phyloP scores from a whole-genome alignment of 2,113 vertebrate species.

The Chaetorhynchus papuensis region DNA sequence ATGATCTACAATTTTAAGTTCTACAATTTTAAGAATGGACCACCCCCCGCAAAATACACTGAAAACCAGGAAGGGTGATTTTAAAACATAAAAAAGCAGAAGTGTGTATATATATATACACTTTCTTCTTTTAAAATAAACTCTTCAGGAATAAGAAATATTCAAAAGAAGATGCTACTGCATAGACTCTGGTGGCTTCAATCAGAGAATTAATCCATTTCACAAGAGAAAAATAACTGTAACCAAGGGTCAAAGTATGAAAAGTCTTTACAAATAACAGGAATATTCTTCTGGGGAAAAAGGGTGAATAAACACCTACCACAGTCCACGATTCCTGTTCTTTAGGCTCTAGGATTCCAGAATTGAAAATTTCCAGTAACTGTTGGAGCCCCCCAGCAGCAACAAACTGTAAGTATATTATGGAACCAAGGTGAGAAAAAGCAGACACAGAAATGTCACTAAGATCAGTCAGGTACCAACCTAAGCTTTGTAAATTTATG shows the following conservation, averaged over 20 bases:
- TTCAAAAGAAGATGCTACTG: neutral
- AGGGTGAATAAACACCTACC: constrained; percentile 72
- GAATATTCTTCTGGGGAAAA: neutral
- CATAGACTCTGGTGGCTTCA: neutral
- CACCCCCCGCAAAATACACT: rapidly evolving
- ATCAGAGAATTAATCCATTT: neutral
- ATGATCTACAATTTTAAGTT: neutral
- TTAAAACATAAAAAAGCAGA: neutral
- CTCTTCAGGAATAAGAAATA: neutral
- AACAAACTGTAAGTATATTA: constrained; percentile 83
- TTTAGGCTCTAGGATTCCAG: constrained; percentile 94
- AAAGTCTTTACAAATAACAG: neutral
- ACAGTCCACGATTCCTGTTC: constrained; percentile 98
- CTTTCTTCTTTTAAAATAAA: neutral
- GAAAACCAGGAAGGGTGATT: neutral
- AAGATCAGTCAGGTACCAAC: neutral
- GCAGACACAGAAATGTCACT: neutral
- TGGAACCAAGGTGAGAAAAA: constrained; percentile 4
- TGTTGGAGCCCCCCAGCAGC: constrained; percentile 95
- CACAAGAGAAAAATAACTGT: neutral
- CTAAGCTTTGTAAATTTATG: neutral
- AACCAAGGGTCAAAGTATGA: neutral
- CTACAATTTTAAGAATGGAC: neutral
- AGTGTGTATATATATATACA: neutral
- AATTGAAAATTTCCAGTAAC: constrained; percentile 96